A percentile compares a stretch with the other conserved stretches of the same genome.
These are phyloP conservation scores for human DNA, from an alignment of 2,113 vertebrate species.

Conservation along the genomic window DNA sequence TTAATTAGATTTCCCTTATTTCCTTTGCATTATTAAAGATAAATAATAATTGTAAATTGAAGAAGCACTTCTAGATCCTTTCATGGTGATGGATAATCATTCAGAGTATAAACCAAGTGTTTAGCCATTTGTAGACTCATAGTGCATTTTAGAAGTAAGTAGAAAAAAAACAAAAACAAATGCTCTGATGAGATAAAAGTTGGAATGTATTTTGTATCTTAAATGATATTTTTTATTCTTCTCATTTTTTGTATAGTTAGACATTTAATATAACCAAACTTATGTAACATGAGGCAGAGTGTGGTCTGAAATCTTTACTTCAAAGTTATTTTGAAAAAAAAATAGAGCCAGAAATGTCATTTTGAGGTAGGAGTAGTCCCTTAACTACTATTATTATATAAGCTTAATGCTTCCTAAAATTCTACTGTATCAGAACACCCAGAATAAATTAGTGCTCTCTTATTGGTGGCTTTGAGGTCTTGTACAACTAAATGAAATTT, in stretches of 20 bases:
- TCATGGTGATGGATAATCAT: background rate
- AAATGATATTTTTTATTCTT: background rate
- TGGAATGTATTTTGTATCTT: background rate
- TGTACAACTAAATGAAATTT: constrained; percentile 2
- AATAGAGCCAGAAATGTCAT: background rate
- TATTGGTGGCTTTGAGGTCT: background rate
- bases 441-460: constrained; percentile 19
- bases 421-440: background rate
- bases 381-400: background rate
- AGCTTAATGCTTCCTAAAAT: background rate
- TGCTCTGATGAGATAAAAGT: background rate
- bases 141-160: background rate
- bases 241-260: background rate
- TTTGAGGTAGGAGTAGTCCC: background rate
- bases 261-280: background rate
- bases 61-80: background rate
- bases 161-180: background rate
- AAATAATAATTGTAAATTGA: background rate
- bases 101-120: background rate
- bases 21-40: background rate
- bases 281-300: background rate
- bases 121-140: background rate
- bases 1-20: background rate
- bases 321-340: background rate
- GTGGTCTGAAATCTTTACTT: background rate